phyloP scores from a whole-genome alignment of 2,113 vertebrate genomes.

The Pterocles burchelli region DNA sequence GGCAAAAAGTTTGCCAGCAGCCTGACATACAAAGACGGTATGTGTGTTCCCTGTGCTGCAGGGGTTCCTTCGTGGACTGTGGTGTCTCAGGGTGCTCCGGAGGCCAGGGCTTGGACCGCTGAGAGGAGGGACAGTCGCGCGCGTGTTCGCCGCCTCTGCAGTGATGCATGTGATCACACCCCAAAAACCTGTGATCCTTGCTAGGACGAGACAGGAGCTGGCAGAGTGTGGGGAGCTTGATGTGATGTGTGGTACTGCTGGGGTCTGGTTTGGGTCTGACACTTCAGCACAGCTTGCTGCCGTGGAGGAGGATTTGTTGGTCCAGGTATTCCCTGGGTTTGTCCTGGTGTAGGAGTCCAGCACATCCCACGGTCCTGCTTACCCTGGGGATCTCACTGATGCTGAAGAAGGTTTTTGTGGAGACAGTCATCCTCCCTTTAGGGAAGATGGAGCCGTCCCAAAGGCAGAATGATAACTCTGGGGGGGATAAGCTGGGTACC shows the following conservation, averaged over 20 bases:
- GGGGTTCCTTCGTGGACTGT: not conserved
- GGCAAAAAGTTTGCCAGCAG: constrained; percentile 97
- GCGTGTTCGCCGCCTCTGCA: not conserved
- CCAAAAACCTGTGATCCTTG: not conserved
- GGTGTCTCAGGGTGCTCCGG: not conserved
- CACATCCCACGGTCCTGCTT: not conserved
- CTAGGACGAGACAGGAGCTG: not conserved
- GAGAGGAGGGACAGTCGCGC: not conserved
- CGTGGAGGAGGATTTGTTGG: not conserved
- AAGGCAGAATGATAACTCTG: not conserved
- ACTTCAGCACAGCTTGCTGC: not conserved
- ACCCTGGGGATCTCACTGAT: not conserved
- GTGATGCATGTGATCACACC: not conserved
- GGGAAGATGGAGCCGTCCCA: not conserved
- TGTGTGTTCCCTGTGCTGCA: constrained; percentile 70
- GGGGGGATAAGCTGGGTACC: not conserved
- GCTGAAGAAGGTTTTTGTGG: not conserved
- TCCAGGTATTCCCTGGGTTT: not conserved
- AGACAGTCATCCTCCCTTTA: not conserved
- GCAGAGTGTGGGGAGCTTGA: not conserved
- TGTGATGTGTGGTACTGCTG: not conserved
- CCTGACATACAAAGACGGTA: constrained; percentile 99
- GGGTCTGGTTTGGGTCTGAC: not conserved
- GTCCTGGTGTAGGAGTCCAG: not conserved
- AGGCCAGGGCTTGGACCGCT: not conserved